A percentile compares a stretch with the other conserved stretches of the same genome.
phyloP scores from a whole-genome alignment of 2,888 invertebrate genomes.

The Brenthis hecate region DNA sequence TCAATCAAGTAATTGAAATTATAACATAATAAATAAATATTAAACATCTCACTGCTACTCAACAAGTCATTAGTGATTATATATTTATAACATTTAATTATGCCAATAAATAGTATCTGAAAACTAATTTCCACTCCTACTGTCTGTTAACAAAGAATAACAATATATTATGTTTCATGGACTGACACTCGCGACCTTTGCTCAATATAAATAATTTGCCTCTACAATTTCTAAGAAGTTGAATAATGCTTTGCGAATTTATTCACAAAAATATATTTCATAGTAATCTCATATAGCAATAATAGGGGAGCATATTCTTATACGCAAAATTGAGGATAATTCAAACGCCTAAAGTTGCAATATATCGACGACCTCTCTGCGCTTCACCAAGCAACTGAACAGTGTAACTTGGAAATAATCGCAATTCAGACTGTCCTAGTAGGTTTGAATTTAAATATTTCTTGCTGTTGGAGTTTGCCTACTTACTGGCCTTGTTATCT shows the following conservation, averaged over 20 bases:
- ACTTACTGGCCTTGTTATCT: conserved; percentile 18
- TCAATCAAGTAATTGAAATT: conserved; percentile 66
- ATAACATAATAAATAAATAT: conserved; percentile 78
- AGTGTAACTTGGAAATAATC: conserved; percentile 12
- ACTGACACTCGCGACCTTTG: conserved; percentile 35
- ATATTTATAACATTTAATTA: conserved; percentile 79
- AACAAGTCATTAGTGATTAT: conserved; percentile 75
- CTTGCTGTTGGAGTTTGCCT: conserved; percentile 21
- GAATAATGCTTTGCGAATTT: conserved; percentile 24
- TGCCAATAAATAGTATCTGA: conserved; percentile 65
- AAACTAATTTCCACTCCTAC: conserved; percentile 60
- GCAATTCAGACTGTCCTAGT: conserved; percentile 13
- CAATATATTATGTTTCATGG: conserved; percentile 55
- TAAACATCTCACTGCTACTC: conserved; percentile 76
- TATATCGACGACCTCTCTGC: conserved; percentile 16
- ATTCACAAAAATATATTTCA: conserved; percentile 37
- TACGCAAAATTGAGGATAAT: conserved; percentile 19
- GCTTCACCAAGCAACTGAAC: conserved; percentile 27
- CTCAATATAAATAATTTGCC: conserved; percentile 12
- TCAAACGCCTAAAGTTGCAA: conserved; percentile 22
- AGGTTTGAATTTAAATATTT: conserved; percentile 10
- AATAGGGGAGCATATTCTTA: conserved; percentile 25
- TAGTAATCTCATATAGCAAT: conserved; percentile 33
- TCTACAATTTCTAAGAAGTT: conserved; percentile 12
- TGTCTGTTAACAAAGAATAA: conserved; percentile 65